Conservation (phyloP, 1,140 invertebrate species). For the Drosophila varians region DNA sequence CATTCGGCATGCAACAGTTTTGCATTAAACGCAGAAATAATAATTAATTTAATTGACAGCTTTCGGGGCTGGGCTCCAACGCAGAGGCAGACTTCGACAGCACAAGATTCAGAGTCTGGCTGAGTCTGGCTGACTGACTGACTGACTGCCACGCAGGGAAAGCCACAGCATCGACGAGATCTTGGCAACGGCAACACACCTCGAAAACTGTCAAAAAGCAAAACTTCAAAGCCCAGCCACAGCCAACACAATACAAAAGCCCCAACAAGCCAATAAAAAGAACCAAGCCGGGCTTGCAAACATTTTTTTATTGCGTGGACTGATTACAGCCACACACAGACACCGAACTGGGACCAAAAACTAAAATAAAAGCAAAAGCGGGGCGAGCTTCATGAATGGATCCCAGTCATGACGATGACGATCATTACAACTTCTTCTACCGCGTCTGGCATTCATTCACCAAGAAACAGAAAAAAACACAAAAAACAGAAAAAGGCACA, state of each 20-base stretch:
- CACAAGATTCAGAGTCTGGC: conserved; percentile 1
- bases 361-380: conserved; percentile 14
- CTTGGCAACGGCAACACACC: conserved; percentile 73
- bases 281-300: conserved; percentile 65
- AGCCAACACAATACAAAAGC: conserved; percentile 56
- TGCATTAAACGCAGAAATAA: conserved; percentile 77
- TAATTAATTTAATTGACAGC: conserved; percentile 83
- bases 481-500: conserved; percentile 13
- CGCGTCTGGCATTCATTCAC: conserved; percentile 72
- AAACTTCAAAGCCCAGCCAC: conserved; percentile 65
- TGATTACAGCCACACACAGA: conserved; percentile 73
- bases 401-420: conserved; percentile 32
- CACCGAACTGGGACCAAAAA: conserved; percentile 23
- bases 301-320: conserved; percentile 82
- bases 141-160: conserved; percentile 79
- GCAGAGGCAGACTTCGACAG: conserved; percentile 49
- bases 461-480: conserved; percentile 17
- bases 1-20: conserved; percentile 73
- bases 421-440: conserved; percentile 66
- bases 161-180: conserved; percentile 63
- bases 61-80: conserved; percentile 68
- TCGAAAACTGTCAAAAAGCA: conserved; percentile 79
- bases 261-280: conserved; percentile 58
- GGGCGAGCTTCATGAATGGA: conserved; percentile 75
- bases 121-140: conserved; percentile 30